phyloP scores from a whole-genome alignment of 2,113 vertebrate species.

The Ranitomeya imitator region DNA sequence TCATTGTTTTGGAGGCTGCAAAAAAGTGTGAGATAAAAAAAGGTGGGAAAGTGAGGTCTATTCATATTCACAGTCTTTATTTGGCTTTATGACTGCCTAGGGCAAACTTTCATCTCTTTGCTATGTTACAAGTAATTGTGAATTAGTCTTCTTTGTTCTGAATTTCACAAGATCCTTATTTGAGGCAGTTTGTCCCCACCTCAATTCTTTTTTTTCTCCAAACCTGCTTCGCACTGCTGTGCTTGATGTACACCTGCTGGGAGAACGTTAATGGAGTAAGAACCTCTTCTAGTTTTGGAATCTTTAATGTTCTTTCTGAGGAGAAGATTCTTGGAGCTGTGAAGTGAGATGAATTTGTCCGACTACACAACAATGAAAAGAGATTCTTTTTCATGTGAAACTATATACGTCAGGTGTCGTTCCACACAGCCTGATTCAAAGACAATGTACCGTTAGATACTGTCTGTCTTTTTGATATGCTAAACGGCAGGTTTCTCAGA shows the following conservation, averaged over 20 bases:
- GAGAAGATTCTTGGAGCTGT: background rate
- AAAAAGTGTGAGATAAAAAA: constrained; percentile 41
- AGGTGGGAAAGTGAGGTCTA: constrained; percentile 33
- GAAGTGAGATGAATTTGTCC: background rate
- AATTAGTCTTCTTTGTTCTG: constrained; percentile 44
- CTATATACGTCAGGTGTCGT: background rate
- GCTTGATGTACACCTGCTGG: constrained; percentile 19
- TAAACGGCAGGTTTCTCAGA: background rate
- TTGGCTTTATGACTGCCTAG: constrained; percentile 40
- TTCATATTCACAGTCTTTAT: constrained; percentile 49
- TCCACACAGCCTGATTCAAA: background rate
- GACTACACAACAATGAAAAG: constrained; percentile 19
- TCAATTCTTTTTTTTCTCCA: background rate
- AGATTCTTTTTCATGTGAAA: background rate
- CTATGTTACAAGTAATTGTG: constrained; percentile 56
- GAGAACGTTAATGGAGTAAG: background rate
- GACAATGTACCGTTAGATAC: constrained; percentile 4
- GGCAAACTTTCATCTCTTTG: constrained; percentile 42
- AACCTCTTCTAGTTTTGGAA: background rate
- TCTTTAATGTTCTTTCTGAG: background rate
- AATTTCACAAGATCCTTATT: constrained; percentile 26
- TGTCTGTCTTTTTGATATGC: constrained; percentile 3
- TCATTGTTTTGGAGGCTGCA: constrained; percentile 18
- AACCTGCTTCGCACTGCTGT: too few species aligned
- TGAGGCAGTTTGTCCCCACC: background rate